phyloP scores from a whole-genome alignment of 2,888 invertebrate genomes.

The Hoplodrina blanda region DNA sequence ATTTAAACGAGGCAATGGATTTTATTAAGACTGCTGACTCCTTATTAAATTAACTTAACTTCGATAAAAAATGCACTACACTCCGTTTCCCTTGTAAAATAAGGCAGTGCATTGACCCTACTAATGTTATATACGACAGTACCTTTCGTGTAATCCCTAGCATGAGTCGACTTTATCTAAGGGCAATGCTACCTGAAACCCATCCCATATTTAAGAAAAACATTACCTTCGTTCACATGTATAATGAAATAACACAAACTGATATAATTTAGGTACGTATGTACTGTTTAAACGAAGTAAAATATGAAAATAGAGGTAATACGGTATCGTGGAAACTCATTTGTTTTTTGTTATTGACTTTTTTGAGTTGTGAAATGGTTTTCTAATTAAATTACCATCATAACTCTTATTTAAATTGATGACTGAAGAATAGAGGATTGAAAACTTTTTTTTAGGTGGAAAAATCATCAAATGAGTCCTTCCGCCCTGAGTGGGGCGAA shows the following conservation, averaged over 20 bases:
- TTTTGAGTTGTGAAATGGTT: background rate
- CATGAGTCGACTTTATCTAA: conserved; percentile 34
- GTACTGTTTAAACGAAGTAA: background rate
- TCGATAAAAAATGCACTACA: background rate
- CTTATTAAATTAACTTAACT: background rate
- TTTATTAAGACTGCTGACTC: background rate
- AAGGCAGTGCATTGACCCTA: conserved; percentile 30
- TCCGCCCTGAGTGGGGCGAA: too few relatives aligned
- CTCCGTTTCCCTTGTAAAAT: background rate
- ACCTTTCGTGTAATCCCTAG: conserved; percentile 25
- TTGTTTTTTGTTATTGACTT: background rate
- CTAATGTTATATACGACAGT: conserved; percentile 30
- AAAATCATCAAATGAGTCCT: too few relatives aligned
- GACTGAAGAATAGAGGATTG: too few relatives aligned
- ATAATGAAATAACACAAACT: conserved; percentile 14
- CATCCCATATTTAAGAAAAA: conserved; percentile 39
- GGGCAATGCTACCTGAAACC: conserved; percentile 38
- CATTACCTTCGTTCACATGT: conserved; percentile 21
- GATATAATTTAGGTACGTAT: background rate
- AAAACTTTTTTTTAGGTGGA: too few relatives aligned
- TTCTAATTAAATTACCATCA: background rate
- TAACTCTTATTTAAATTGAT: too few relatives aligned
- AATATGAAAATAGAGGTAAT: background rate
- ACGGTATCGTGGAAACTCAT: background rate
- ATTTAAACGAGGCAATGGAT: background rate